Percentiles rank a stretch among this genome's conserved stretches.
These are phyloP conservation scores for Philopotamus ludificatus DNA, from an alignment of 1,140 invertebrate species.

Conservation along the genomic window DNA sequence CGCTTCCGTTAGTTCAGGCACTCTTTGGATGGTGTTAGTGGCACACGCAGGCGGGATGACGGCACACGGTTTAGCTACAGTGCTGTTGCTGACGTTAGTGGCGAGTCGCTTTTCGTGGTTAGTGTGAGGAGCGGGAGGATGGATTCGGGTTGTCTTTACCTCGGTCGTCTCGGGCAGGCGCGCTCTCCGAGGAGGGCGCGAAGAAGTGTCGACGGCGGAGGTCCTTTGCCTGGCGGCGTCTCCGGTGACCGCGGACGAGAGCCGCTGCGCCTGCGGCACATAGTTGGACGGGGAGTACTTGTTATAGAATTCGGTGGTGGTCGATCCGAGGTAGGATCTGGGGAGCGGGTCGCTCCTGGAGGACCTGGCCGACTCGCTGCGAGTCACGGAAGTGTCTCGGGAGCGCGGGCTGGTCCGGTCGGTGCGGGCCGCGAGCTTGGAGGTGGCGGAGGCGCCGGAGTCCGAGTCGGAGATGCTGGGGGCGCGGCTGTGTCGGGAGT, in stretches of 20 bases:
- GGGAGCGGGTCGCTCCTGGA: constrained; percentile 42
- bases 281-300: constrained; percentile 65
- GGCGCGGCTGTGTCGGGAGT: constrained; percentile 47
- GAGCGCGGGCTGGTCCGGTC: constrained; percentile 43
- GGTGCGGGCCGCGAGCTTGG: constrained; percentile 39
- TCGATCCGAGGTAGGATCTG: constrained; percentile 48
- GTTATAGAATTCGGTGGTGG: constrained; percentile 60
- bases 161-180: constrained; percentile 46
- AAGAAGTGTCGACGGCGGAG: constrained; percentile 50
- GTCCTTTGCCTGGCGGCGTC: constrained; percentile 56
- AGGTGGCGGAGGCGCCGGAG: constrained; percentile 47
- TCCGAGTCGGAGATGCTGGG: constrained; percentile 53
- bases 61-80: constrained; percentile 34
- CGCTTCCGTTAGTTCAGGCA: neutral
- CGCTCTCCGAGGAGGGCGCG: constrained; percentile 44
- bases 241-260: constrained; percentile 56
- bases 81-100: constrained; percentile 34
- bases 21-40: constrained; percentile 27
- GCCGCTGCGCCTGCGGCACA: constrained; percentile 58
- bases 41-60: constrained; percentile 32
- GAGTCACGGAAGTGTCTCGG: constrained; percentile 34
- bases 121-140: constrained; percentile 22
- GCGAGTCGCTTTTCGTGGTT: constrained; percentile 14
- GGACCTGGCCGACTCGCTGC: constrained; percentile 51
- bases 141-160: constrained; percentile 35